These are phyloP conservation scores for Sminthurinus aureus DNA, from an alignment of 2,888 invertebrate species.

Conservation along the genomic window DNA sequence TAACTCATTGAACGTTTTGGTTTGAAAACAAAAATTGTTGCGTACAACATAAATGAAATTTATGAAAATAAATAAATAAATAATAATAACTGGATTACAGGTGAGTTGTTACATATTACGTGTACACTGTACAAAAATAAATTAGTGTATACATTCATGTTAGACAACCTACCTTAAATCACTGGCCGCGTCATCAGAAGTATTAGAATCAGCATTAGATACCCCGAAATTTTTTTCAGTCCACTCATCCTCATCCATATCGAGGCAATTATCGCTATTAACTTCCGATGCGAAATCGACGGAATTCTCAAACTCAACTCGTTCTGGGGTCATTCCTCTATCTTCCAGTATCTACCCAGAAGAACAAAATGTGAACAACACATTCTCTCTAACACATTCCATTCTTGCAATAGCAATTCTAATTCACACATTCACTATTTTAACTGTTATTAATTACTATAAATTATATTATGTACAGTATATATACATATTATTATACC, in stretches of 20 bases:
- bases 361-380: slow-evolving; percentile 34
- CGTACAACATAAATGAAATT: no score
- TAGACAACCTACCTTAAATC: slow-evolving; percentile 61
- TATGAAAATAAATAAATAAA: no score
- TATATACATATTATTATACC: no score
- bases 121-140: no score
- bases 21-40: no score
- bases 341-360: slow-evolving; percentile 56
- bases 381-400: slow-evolving; percentile 25
- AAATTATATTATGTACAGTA: no score
- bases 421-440: background rate
- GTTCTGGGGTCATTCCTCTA: slow-evolving; percentile 72
- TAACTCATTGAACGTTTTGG: no score
- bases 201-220: slow-evolving; percentile 76
- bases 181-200: slow-evolving; percentile 69
- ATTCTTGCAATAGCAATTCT: slow-evolving; percentile 7
- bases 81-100: no score
- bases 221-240: slow-evolving; percentile 85
- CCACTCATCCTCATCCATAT: slow-evolving; percentile 96
- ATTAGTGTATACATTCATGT: background rate
- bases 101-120: no score
- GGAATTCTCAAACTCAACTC: slow-evolving; percentile 80
- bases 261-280: slow-evolving; percentile 68
- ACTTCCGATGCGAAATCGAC: slow-evolving; percentile 61
- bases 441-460: no score